Evolutionary conservation across 2,113 vertebrate species (phyloP), one percentile per base, ranked within the genome.

Genomic region (Amphiprion percula): DNA sequence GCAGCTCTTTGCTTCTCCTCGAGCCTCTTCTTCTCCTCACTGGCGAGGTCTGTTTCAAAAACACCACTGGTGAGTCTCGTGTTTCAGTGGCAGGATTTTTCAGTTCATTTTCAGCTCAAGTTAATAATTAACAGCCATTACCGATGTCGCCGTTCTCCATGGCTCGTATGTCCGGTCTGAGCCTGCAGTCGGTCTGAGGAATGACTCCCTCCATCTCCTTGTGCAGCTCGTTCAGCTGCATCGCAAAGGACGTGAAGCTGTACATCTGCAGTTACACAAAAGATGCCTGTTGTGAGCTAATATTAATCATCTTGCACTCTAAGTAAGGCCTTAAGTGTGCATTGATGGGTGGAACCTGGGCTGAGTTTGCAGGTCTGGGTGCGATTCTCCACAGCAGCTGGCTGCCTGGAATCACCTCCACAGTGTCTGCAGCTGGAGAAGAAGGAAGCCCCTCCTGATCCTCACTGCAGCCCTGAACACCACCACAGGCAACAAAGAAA

Each of bases 131-230:
- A 4, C 24, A 44, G 3, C 58, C 6, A 7, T 93, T 94, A 99
- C 98, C 98, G 68, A 98, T 99, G 86, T 99, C 97, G 73, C 98
- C 98, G 2, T 98, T 99, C 90, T 99, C 98, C 98, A 99, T 99
- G 77, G 98, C 97, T 85, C 96, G 94, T 78, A 99, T 96, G 81
- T 99, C 98, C 0, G 98, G 97, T 49, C 98, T 95, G 53, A 98
- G 90, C 74, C 98, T 94, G 91, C 97, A 98, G 92, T 99, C 98
- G 0, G 98, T 98, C 86, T 95, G 97, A 16, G 98, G 97, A 67
- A 99, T 96, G 77, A 95, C 88, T 0, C 90, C 94, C 86, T 97
- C 96, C 92, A 98, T 99, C 73, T 97, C 97, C 83, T 96, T 95
- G 79, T 93, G 94, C 83, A 98, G 76, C 91, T 99, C 98, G 53